Conservation (phyloP, 2,797 vertebrate species). For the Liasis olivaceus region DNA sequence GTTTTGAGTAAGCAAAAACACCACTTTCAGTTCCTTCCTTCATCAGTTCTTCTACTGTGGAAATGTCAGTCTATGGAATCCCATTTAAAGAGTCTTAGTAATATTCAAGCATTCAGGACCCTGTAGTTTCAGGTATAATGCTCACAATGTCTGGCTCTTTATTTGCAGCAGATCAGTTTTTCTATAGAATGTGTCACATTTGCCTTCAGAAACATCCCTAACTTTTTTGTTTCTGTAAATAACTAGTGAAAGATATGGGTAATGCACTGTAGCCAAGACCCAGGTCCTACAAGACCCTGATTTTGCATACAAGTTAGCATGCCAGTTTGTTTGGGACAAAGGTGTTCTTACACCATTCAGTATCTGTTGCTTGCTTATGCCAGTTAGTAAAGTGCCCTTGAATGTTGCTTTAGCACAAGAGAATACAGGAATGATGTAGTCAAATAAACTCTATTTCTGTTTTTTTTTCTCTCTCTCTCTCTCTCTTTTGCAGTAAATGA, state of each 20-base stretch:
- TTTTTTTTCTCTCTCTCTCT: constrained; percentile 50
- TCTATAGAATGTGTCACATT: constrained; percentile 21
- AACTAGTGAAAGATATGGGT: constrained; percentile 29
- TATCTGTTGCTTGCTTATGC: constrained; percentile 10
- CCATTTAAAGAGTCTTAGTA: constrained; percentile 5
- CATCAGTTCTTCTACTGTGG: background rate
- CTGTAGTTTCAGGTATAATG: constrained; percentile 17
- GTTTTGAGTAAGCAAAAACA: constrained; percentile 9
- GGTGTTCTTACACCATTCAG: constrained; percentile 11
- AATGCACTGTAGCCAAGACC: constrained; percentile 12
- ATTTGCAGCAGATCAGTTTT: background rate
- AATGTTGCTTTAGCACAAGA: background rate
- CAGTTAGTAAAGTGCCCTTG: rapidly evolving
- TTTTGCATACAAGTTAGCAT: constrained; percentile 40
- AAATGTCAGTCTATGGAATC: constrained; percentile 21
- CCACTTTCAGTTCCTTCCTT: background rate
- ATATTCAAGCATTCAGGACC: constrained; percentile 16
- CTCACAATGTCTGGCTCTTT: background rate
- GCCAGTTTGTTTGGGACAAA: constrained; percentile 52
- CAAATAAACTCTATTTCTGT: constrained; percentile 55
- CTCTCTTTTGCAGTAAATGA: constrained; percentile 88
- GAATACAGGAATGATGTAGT: background rate
- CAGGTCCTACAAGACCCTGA: constrained; percentile 22
- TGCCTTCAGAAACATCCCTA: background rate
- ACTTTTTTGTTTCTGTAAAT: constrained; percentile 7